phyloP scores from a whole-genome alignment of 2,888 invertebrate genomes.

The Caenorhabditis panamensis region DNA sequence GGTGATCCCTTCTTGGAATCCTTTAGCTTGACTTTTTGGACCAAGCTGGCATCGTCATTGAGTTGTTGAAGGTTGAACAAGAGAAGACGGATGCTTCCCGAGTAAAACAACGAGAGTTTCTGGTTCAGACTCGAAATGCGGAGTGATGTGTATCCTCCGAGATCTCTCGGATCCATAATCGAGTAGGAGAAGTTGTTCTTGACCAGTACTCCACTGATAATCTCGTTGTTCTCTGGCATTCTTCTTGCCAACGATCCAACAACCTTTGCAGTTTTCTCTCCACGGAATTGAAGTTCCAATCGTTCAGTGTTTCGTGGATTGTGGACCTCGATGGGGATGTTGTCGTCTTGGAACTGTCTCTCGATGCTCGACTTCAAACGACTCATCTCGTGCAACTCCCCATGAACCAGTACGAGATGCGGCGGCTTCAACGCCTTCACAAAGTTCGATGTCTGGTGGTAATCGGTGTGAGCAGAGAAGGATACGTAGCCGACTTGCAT shows the following conservation, averaged over 20 bases:
- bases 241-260: conserved; percentile 93
- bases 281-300: conserved; percentile 93
- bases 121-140: conserved; percentile 94
- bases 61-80: conserved; percentile 82
- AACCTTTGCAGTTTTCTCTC: conserved; percentile 98
- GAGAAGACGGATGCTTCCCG: conserved; percentile 85
- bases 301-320: conserved; percentile 96
- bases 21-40: conserved; percentile 56
- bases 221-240: conserved; percentile 88
- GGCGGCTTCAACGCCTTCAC: conserved; percentile 94
- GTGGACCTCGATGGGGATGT: conserved; percentile 83
- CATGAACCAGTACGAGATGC: conserved; percentile 96
- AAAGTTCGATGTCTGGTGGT: conserved; percentile 97
- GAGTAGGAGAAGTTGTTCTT: conserved; percentile 99
- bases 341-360: conserved; percentile 92
- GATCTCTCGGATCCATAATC: conserved; percentile 91
- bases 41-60: conserved; percentile 66
- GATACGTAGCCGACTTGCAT: conserved; percentile 92
- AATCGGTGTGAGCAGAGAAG: conserved; percentile 98
- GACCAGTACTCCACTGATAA: conserved; percentile 93
- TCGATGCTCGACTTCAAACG: conserved; percentile 94
- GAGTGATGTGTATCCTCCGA: conserved; percentile 94
- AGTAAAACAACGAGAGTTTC: conserved; percentile 92
- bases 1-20: conserved; percentile 61
- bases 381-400: conserved; percentile 99